Percentiles rank a stretch among this genome's conserved stretches.
Evolutionary conservation across 2,797 vertebrate species (phyloP).

Genomic region (Sus cebifrons): DNA sequence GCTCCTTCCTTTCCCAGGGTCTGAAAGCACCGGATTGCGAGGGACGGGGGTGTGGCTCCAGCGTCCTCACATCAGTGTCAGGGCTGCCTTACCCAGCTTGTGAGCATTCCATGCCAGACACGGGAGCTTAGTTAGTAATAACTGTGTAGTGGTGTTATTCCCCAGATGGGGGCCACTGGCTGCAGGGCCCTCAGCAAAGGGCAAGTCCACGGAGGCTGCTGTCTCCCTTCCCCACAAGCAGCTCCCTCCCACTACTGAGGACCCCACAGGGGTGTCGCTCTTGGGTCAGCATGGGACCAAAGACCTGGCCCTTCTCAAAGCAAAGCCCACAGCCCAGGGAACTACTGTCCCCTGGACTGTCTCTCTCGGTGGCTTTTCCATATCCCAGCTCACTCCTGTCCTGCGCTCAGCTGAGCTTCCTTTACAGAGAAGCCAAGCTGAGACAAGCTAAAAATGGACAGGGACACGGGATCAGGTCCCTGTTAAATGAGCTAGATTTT

Average conservation of each 20-base stretch:
- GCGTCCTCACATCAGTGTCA: neutral
- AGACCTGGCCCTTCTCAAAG: neutral
- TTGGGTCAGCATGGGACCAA: neutral
- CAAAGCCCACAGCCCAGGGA: neutral
- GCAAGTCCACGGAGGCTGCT: neutral
- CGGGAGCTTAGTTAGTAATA: neutral
- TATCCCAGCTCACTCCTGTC: neutral
- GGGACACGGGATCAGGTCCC: neutral
- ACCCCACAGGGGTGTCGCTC: neutral
- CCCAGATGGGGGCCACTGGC: neutral
- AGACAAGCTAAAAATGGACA: neutral
- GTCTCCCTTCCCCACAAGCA: neutral
- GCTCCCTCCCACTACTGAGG: neutral
- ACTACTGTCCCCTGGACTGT: neutral
- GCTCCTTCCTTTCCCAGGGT: neutral
- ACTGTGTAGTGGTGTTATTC: neutral
- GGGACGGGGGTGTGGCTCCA: neutral
- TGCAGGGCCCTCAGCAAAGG: neutral
- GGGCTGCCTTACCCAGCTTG: neutral
- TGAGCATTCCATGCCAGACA: neutral
- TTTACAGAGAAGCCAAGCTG: neutral
- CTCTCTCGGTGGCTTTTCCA: neutral
- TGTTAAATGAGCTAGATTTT: neutral
- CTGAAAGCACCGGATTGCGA: neutral
- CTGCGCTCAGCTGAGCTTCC: fast-evolving